Conservation (phyloP, 2,797 vertebrate species). For the Eulemur coronatus region DNA sequence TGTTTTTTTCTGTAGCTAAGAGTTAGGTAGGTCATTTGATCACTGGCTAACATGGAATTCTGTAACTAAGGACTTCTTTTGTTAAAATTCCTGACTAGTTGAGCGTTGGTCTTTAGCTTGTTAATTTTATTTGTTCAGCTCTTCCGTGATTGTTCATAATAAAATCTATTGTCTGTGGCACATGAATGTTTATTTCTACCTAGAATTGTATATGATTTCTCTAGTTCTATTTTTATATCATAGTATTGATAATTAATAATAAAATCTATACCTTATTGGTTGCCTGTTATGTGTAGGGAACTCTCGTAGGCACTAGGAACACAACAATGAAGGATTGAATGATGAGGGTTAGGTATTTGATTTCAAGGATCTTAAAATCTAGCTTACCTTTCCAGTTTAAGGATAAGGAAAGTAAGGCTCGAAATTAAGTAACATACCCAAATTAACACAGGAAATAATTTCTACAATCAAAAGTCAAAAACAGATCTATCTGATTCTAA, state of each 20-base stretch:
- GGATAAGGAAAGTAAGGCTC: neutral
- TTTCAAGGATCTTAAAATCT: neutral
- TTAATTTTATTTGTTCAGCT: neutral
- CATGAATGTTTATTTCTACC: neutral
- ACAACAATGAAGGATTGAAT: neutral
- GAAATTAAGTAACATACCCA: neutral
- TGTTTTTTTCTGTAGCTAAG: neutral
- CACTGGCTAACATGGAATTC: neutral
- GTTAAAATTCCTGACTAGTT: neutral
- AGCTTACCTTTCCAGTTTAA: neutral
- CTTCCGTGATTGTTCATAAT: neutral
- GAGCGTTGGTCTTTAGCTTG: neutral
- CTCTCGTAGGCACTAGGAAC: neutral
- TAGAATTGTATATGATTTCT: neutral
- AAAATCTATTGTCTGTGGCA: neutral
- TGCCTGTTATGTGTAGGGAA: neutral
- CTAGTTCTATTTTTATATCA: neutral
- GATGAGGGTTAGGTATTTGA: neutral
- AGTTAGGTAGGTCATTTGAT: neutral
- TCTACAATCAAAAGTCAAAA: neutral
- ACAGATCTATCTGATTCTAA: neutral
- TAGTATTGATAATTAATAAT: neutral
- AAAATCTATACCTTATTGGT: neutral
- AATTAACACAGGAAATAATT: neutral
- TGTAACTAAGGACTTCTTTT: neutral